Base-by-base conservation (phyloP, 2,113 vertebrate genomes). In the Nothocercus nigrocapillus region DNA sequence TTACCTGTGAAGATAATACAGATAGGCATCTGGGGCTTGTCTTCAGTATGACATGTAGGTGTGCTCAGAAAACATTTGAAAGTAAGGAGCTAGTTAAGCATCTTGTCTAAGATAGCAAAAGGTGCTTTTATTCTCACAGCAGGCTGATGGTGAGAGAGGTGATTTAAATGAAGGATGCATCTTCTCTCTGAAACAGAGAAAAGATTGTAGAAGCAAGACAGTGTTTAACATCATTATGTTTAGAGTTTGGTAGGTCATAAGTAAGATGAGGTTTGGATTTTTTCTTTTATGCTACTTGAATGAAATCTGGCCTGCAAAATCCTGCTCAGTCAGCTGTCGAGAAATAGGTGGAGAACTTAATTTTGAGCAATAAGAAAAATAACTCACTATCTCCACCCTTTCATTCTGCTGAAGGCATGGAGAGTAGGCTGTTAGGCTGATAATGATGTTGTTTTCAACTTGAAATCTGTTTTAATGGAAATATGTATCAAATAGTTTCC, bases 381-480 rank as follows among this genome's bases (percentile, higher is more conserved):
- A 87, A 5, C 19, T 88, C 49, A 25, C 8, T 2, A 11, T 81
- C 17, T 77, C n/a, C 58, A 78, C 13, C 10, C 9, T 67, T 91
- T 69, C n/a, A 62, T 1, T 30, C 12, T 70, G 36, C 38, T 38
- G 85, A 85, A 63, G 9, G 1, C 73, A 87, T 59, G 22, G 67
- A 83, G 42, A 85, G 84, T 34, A 42, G 22, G 10, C 59, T 20
- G 49, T 14, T 67, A 74, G 36, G 30, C 72, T 88, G 19, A 63
- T 68, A 91, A 77, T 63, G 30, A 34, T 1, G 4, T 77, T 91
- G 70, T 70, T 95, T 94, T 67, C 59, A 88, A 77, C 15, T 32
- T 61, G 22, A 85, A 89, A 22, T 42, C 51, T 70, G 19, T 70
- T 94, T 93, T 85, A 82, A 82, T 69, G 63, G 74, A 95, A 82